Evolutionary conservation across 2,797 vertebrate species (phyloP).

Genomic region (Anabacerthia variegaticeps): DNA sequence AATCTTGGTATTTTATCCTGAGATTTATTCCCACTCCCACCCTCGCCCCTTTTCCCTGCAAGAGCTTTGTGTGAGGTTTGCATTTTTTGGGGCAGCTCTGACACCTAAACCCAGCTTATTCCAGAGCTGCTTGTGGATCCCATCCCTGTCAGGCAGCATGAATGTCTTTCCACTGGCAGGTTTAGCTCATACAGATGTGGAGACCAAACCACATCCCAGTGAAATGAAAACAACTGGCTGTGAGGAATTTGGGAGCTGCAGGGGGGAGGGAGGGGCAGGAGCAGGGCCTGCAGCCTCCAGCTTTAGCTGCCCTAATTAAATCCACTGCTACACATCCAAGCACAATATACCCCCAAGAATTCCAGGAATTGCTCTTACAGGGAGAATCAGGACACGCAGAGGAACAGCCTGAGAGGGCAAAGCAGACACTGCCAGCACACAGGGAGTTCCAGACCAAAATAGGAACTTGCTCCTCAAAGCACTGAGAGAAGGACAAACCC

Average conservation of each 20-base stretch:
- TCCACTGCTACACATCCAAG: background rate
- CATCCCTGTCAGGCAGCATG: background rate
- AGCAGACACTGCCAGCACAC: background rate
- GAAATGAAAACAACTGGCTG: background rate
- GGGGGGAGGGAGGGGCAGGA: background rate
- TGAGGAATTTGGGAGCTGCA: background rate
- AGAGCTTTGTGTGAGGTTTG: background rate
- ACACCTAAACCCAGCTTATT: background rate
- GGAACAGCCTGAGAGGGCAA: background rate
- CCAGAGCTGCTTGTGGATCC: background rate
- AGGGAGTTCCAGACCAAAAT: slow-evolving; percentile 29
- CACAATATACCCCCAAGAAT: background rate
- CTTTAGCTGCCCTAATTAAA: background rate
- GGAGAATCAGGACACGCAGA: background rate
- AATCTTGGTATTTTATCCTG: rapidly evolving
- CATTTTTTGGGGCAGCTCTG: background rate
- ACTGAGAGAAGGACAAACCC: background rate
- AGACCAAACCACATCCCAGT: background rate
- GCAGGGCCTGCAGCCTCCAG: background rate
- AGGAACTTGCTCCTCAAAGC: background rate
- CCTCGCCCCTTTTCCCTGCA: too few relatives aligned
- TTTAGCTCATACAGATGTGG: background rate
- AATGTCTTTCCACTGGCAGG: rapidly evolving
- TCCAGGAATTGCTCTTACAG: background rate
- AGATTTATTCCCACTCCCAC: background rate